A percentile compares a stretch with the other conserved stretches of the same genome.
Evolutionary conservation across 2,113 vertebrate species (phyloP).

Genomic region (Hoplias malabaricus): DNA sequence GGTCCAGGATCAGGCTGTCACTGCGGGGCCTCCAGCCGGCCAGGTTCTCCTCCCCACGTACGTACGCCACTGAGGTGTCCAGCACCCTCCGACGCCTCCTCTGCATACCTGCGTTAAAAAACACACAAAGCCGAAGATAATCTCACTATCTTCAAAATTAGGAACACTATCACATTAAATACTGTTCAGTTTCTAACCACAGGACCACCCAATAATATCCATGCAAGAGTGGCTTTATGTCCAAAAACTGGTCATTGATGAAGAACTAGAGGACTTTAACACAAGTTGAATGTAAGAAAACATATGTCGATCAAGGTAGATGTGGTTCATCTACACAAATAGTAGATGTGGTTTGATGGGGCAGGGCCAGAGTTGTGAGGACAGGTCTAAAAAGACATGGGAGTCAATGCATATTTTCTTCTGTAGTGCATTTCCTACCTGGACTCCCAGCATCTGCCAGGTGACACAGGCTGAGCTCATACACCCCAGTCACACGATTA

Average conservation of each 20-base stretch:
- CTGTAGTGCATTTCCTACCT: constrained; percentile 69
- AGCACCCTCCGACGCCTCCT: constrained; percentile 89
- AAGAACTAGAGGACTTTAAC: too few species aligned
- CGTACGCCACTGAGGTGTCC: constrained; percentile 95
- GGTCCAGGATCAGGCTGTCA: constrained; percentile 95
- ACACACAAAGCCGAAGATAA: not conserved
- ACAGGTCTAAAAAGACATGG: not conserved
- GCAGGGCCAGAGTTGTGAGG: not conserved
- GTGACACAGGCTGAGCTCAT: constrained; percentile 90
- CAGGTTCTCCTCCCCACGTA: constrained; percentile 94
- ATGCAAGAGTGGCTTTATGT: too few species aligned
- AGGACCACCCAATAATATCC: too few species aligned
- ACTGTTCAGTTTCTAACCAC: too few species aligned
- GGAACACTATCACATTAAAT: not conserved
- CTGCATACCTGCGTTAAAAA: constrained; percentile 84
- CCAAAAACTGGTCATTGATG: too few species aligned
- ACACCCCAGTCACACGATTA: constrained; percentile 93
- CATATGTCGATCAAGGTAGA: too few species aligned
- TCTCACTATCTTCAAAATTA: too few species aligned
- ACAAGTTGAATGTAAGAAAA: too few species aligned
- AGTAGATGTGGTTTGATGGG: too few species aligned
- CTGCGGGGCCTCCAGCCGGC: constrained; percentile 96
- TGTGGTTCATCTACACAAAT: too few species aligned
- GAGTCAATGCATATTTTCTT: not conserved
- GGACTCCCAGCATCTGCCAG: constrained; percentile 93